phyloP scores from a whole-genome alignment of 2,888 invertebrate species.

The Abscondita cerata region DNA sequence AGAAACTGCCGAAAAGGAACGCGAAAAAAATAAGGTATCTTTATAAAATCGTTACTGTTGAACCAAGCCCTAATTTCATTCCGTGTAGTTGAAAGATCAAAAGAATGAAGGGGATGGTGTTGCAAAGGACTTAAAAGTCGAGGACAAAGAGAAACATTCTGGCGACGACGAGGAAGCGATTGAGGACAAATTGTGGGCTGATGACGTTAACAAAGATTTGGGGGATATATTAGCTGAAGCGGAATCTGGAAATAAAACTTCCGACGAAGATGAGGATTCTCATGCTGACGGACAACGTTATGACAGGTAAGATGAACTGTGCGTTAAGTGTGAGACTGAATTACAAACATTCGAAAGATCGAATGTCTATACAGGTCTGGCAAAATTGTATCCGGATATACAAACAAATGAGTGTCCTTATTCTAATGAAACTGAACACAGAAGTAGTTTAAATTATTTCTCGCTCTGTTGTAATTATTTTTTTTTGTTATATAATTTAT shows the following conservation, averaged over 20 bases:
- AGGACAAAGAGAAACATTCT: slow-evolving; percentile 38
- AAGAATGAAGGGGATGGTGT: slow-evolving; percentile 12
- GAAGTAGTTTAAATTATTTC: too few species aligned
- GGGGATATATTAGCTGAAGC: slow-evolving; percentile 76
- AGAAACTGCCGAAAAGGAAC: slow-evolving; percentile 62
- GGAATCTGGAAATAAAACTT: slow-evolving; percentile 65
- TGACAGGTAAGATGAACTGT: slow-evolving; percentile 50
- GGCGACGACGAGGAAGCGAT: slow-evolving; percentile 59
- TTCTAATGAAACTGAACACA: too few species aligned
- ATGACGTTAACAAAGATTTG: slow-evolving; percentile 77
- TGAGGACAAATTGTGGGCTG: slow-evolving; percentile 80
- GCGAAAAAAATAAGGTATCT: slow-evolving; percentile 60
- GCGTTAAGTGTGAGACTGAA: too few species aligned
- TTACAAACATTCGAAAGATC: too few species aligned
- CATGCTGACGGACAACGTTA: slow-evolving; percentile 62
- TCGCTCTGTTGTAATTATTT: too few species aligned
- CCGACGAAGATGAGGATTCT: slow-evolving; percentile 68
- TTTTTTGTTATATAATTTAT: too few species aligned
- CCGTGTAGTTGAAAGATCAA: too few species aligned
- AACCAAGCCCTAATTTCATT: too few species aligned
- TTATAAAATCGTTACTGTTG: too few species aligned
- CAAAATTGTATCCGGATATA: too few species aligned
- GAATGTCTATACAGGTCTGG: too few species aligned
- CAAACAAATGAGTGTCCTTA: too few species aligned
- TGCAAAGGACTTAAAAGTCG: slow-evolving; percentile 42